Percentiles rank a stretch among this genome's conserved stretches.
Conservation (phyloP, 2,113 vertebrate species). For the Chitala chitala region DNA sequence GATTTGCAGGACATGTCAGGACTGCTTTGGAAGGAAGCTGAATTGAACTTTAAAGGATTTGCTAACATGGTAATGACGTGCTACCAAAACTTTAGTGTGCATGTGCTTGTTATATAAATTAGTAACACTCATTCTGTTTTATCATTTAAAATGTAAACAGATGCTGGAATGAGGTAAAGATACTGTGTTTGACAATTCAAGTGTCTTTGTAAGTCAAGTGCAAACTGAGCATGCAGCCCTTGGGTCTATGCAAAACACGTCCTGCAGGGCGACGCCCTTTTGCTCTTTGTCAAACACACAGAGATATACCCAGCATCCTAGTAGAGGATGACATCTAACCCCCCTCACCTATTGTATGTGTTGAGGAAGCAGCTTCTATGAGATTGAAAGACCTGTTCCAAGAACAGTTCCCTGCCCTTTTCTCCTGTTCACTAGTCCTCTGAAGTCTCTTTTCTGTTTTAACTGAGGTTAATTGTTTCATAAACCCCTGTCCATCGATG, state of each 20-base stretch:
- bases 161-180: too few relatives aligned
- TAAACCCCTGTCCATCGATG: conserved; percentile 59
- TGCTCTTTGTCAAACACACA: neutral
- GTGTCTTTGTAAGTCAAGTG: neutral
- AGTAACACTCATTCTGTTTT: too few relatives aligned
- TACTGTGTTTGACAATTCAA: neutral
- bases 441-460: conserved; percentile 48
- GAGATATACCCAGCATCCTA: neutral
- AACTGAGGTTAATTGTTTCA: conserved; percentile 61
- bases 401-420: conserved; percentile 32
- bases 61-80: too few relatives aligned
- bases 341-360: neutral
- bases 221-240: neutral
- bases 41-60: too few relatives aligned
- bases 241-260: neutral
- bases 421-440: conserved; percentile 39
- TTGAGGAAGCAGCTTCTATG: conserved; percentile 36
- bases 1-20: too few relatives aligned
- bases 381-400: conserved; percentile 46
- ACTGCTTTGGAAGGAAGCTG: too few relatives aligned
- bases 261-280: neutral
- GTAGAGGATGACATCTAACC: neutral
- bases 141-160: neutral
- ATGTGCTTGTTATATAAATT: too few relatives aligned
- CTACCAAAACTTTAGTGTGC: too few relatives aligned